Base-by-base conservation (phyloP, 1,140 invertebrate genomes). In the Gryon sp. region DNA sequence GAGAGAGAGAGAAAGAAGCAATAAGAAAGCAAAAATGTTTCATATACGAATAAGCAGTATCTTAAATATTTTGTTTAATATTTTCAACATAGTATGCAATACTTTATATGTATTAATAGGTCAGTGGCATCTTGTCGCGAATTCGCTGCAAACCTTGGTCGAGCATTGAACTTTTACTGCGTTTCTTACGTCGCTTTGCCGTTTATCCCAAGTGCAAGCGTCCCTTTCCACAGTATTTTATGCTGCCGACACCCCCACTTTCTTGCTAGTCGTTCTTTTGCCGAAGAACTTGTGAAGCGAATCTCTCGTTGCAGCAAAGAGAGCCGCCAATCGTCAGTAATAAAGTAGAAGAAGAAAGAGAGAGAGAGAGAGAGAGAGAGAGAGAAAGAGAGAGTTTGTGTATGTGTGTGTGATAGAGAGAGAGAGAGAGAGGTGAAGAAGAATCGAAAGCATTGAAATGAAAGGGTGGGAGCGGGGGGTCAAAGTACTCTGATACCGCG, bases 21-120 rank as follows among this genome's bases (percentile, higher is more conserved):
- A 28, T 28, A n/a, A 28, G 8, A 28, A 28, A 28, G n/a, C 26
- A 28, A 28, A 2, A 28, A 28, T 7, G n/a, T n/a, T n/a, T n/a
- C n/a, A n/a, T n/a, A n/a, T n/a, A n/a, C n/a, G n/a, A n/a, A n/a
- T n/a, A 32, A n/a, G 32, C 18, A 18, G 40, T 55, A 40, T 50
- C 41, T 15, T 16, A 22, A 18, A 9, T 20, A n/a, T n/a, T n/a
- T n/a, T n/a, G n/a, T n/a, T n/a, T n/a, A n/a, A n/a, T n/a, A 18
- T 62, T 66, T 65, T 1, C 79, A 83, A 73, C 36, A 15, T 65
- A 18, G 50, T 50, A 72, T 73, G 76, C 68, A 62, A 53, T 63
- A 74, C 68, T 84, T 80, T 82, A 87, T 84, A 85, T 84, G 83
- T 86, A 87, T 87, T 87, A 87, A 86, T 87, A 80, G 86, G 86